Conservation (phyloP, 1,140 invertebrate species). For the Theocolax elegans region DNA sequence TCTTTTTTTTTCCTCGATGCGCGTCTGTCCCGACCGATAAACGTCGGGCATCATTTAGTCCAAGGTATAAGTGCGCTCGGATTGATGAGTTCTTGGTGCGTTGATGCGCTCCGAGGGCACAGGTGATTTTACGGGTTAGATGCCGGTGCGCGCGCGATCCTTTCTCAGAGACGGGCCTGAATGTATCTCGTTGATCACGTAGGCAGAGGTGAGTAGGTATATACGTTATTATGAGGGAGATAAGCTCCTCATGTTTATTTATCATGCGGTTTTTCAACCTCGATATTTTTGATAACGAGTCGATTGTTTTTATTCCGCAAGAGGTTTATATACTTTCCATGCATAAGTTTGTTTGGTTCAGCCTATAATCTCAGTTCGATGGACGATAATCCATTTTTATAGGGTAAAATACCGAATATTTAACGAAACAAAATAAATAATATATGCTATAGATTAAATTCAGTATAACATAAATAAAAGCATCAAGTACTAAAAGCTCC, state of each 20-base stretch:
- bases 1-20: constrained; percentile 50
- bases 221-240: not conserved
- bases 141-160: not conserved
- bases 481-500: no score
- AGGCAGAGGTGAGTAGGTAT: not conserved
- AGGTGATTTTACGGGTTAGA: constrained; percentile 47
- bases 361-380: no score
- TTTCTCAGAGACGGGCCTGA: constrained; percentile 9
- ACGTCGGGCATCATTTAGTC: constrained; percentile 50
- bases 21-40: constrained; percentile 51
- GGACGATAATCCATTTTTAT: no score
- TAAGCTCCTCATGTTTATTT: constrained; percentile 17
- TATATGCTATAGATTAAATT: no score
- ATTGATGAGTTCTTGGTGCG: constrained; percentile 12
- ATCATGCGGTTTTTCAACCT: constrained; percentile 4
- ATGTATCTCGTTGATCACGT: constrained; percentile 9
- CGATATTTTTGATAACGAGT: not conserved
- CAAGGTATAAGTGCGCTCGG: not conserved
- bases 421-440: no score
- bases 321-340: not conserved
- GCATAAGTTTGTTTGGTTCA: not conserved
- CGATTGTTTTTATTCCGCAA: not conserved
- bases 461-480: no score
- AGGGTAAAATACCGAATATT: no score
- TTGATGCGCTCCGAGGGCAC: constrained; percentile 32